Percentiles rank a stretch among this genome's conserved stretches.
Conservation (phyloP, 1,140 invertebrate genomes). For the Mya arenaria region DNA sequence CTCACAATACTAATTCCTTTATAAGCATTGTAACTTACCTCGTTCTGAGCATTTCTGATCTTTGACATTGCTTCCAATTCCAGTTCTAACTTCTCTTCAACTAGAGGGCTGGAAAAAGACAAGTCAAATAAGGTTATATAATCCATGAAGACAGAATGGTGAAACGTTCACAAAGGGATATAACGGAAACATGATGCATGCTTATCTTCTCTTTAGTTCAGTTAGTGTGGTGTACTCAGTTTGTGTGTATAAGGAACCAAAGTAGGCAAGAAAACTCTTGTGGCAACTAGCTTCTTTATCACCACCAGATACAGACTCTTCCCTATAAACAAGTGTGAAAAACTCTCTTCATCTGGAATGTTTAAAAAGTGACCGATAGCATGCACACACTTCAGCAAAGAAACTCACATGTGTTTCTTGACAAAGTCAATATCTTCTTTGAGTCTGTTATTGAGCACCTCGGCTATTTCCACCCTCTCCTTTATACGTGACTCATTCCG, state of each 20-base stretch:
- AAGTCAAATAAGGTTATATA: not conserved
- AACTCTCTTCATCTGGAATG: too few species aligned
- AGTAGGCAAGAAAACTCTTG: too few species aligned
- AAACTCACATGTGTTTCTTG: conserved; percentile 76
- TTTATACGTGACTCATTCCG: conserved; percentile 71
- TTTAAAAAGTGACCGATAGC: too few species aligned
- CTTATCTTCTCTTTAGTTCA: too few species aligned
- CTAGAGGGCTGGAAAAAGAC: conserved; percentile 73
- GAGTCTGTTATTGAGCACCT: conserved; percentile 72
- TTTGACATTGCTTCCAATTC: conserved; percentile 78
- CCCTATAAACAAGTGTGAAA: too few species aligned
- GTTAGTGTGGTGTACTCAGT: too few species aligned
- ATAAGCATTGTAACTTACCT: conserved; percentile 66
- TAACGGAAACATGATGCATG: not conserved
- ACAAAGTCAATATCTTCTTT: conserved; percentile 79
- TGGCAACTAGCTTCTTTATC: too few species aligned
- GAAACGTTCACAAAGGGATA: not conserved
- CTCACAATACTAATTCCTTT: too few species aligned
- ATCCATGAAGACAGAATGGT: not conserved
- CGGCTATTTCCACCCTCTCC: conserved; percentile 68
- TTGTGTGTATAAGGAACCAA: too few species aligned
- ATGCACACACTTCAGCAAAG: too few species aligned
- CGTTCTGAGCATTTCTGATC: conserved; percentile 77
- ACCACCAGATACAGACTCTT: too few species aligned
- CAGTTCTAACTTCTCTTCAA: conserved; percentile 78